Evolutionary conservation across 2,797 vertebrate species (phyloP).

Genomic region (Melanotaenia boesemani): DNA sequence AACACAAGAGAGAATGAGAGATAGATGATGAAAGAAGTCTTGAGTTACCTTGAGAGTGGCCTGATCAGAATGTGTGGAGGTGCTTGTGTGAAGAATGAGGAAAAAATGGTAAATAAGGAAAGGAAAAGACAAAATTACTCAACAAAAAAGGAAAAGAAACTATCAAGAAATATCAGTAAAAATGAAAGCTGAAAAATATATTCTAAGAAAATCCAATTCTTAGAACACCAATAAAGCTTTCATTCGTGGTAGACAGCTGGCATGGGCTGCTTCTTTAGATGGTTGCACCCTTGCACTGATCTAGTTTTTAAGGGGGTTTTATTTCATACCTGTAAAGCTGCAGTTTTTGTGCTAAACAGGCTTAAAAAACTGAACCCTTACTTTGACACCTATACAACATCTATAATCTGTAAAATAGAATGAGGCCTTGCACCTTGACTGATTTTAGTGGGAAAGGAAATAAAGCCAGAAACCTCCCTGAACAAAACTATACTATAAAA

Average conservation of each 20-base stretch:
- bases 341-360: background rate
- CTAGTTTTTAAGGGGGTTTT: background rate
- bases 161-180: background rate
- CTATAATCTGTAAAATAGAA: background rate
- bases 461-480: background rate
- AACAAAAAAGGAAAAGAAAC: slow-evolving; percentile 3
- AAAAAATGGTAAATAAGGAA: slow-evolving; percentile 23
- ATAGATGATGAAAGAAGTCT: slow-evolving; percentile 49
- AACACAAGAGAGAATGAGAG: slow-evolving; percentile 32
- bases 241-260: background rate
- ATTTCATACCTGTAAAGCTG: slow-evolving; percentile 1
- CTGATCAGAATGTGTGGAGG: slow-evolving; percentile 36
- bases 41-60: slow-evolving; percentile 47
- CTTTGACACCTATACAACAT: background rate
- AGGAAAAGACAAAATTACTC: background rate
- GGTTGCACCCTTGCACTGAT: background rate
- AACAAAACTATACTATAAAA: background rate
- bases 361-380: background rate
- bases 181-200: background rate
- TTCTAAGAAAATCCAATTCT: background rate
- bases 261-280: slow-evolving; percentile 1
- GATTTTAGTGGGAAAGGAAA: background rate
- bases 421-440: background rate
- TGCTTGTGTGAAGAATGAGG: slow-evolving; percentile 10
- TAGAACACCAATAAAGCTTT: background rate